phyloP scores from a whole-genome alignment of 2,797 vertebrate genomes.

The Dryobates pubescens region DNA sequence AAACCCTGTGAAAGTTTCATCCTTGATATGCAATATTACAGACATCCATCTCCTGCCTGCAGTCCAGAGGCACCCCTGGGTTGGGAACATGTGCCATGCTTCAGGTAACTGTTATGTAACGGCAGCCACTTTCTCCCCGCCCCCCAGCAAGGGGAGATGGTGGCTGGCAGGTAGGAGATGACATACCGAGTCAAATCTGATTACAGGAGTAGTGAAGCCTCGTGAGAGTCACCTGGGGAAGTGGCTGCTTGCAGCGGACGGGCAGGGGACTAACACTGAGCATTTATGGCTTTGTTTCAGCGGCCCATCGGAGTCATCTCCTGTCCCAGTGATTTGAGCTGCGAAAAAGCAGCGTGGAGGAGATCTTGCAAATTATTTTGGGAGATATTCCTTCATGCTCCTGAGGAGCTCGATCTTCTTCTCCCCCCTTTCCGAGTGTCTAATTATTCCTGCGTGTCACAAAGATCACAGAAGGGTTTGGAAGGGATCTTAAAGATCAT shows the following conservation, averaged over 20 bases:
- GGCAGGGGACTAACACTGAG: neutral
- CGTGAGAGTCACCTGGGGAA: slow-evolving; percentile 41
- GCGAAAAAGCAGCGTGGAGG: neutral
- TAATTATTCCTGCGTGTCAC: neutral
- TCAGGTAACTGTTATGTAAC: slow-evolving; percentile 78
- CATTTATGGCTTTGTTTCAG: slow-evolving; percentile 49
- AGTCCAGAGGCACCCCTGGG: slow-evolving; percentile 18
- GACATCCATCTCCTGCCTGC: neutral
- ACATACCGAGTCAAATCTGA: slow-evolving; percentile 29
- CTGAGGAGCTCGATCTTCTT: neutral
- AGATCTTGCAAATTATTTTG: neutral
- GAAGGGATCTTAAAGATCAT: too few relatives aligned
- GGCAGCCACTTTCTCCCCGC: neutral
- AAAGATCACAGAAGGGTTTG: too few relatives aligned
- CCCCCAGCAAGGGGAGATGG: slow-evolving; percentile 23
- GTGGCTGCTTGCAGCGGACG: neutral
- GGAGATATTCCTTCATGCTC: neutral
- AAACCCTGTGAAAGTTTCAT: slow-evolving; percentile 36
- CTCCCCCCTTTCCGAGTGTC: neutral
- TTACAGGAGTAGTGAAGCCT: slow-evolving; percentile 21
- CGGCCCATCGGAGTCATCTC: neutral
- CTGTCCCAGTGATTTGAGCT: slow-evolving; percentile 19
- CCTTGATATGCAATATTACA: neutral
- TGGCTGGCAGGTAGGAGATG: slow-evolving; percentile 55
- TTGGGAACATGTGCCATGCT: slow-evolving; percentile 57